Base-by-base conservation (phyloP, 2,113 vertebrate genomes). In the Macaca nemestrina region DNA sequence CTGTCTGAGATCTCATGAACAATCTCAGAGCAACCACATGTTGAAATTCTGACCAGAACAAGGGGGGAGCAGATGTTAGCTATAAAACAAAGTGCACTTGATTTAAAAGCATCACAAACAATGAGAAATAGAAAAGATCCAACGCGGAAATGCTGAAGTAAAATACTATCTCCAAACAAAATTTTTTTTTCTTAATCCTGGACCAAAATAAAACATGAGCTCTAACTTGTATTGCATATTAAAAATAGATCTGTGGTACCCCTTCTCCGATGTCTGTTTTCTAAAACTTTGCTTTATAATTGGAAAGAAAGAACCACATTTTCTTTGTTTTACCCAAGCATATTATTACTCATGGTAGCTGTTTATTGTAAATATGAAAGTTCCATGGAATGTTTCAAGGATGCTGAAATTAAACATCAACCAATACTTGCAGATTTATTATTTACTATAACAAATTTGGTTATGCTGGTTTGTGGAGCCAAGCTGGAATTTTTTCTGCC, bases 321-420 rank as follows among this genome's bases (percentile, higher is more conserved):
- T 52, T 90, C 40, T 48, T 68, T 94, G 23, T 90, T 96, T 45
- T 45, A 72, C 16, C 27, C 52, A 83, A 55, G 27, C 9, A 59
- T 92, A 93, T 57, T 55, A 94, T 92, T 45, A 96, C 50, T 40
- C 35, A 61, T 5, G 10, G 38, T 32, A 32, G 50, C 23, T 81
- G 50, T 92, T 95, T 67, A 78, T 30, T 80, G 32, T 75, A 92
- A 98, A 98, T 92, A 93, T 88, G 92, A 76, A 98, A 98, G 94
- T 97, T 98, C 97, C 98, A 55, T 97, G 97, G 73, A 98, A 96
- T 97, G 83, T 98, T 98, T 98, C 98, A 98, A 98, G 38, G 97
- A 97, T 52, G 40, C 50, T 61, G 30, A 87, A 90, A 98, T 98
- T 97, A 97, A 95, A 97, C 59, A 96, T 92, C 92, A 97, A 88